Conservation (phyloP, 2,797 vertebrate genomes). For the Pygocentrus nattereri region DNA sequence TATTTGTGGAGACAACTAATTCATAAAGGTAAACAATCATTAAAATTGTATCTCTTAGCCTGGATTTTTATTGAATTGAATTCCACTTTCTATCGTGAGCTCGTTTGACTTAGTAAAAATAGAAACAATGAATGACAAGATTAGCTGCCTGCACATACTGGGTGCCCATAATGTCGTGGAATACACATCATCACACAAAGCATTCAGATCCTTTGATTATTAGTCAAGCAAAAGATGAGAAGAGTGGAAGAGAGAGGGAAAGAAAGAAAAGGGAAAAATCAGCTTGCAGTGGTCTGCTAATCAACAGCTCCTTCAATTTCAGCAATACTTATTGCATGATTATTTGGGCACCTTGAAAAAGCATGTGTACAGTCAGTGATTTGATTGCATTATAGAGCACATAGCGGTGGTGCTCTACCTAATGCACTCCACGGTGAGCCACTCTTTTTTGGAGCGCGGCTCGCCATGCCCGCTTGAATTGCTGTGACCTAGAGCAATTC, state of each 20-base stretch:
- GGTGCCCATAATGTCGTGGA: constrained; percentile 61
- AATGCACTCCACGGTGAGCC: constrained; percentile 53
- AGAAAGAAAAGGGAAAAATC: constrained; percentile 38
- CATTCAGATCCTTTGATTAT: constrained; percentile 72
- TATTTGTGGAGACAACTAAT: constrained; percentile 66
- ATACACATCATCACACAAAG: constrained; percentile 65
- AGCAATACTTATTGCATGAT: constrained; percentile 48
- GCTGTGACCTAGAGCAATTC: constrained; percentile 83
- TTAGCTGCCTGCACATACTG: constrained; percentile 72
- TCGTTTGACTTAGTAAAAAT: constrained; percentile 73
- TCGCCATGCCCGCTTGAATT: constrained; percentile 72
- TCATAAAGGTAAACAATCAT: constrained; percentile 66
- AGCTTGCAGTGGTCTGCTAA: constrained; percentile 47
- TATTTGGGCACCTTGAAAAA: constrained; percentile 46
- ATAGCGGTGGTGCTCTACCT: constrained; percentile 58
- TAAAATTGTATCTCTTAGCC: constrained; percentile 70
- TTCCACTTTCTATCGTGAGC: constrained; percentile 65
- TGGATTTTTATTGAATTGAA: constrained; percentile 63
- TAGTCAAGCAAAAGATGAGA: constrained; percentile 57
- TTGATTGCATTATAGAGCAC: constrained; percentile 62
- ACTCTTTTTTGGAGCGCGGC: constrained; percentile 46
- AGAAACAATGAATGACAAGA: constrained; percentile 76
- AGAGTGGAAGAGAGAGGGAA: constrained; percentile 3
- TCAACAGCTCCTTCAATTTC: constrained; percentile 64
- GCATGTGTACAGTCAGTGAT: constrained; percentile 46